These are phyloP conservation scores for Pogona vitticeps DNA, from an alignment of 2,113 vertebrate species.

Conservation along the genomic window DNA sequence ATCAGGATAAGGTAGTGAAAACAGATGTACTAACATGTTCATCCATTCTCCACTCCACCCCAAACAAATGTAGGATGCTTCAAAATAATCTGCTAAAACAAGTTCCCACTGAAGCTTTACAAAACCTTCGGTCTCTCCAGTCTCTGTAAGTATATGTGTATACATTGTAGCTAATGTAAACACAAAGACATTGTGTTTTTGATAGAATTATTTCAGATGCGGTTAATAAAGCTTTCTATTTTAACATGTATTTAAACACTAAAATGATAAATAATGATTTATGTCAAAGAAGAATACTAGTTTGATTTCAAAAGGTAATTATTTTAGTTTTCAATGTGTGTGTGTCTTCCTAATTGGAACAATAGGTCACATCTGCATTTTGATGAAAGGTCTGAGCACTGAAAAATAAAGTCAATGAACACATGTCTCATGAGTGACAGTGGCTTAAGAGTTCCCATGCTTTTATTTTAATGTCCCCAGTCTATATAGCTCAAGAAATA, in stretches of 20 bases:
- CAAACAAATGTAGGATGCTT: constrained; percentile 82
- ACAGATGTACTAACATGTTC: constrained; percentile 33
- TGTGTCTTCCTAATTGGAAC: constrained; percentile 3
- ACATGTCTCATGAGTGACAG: too few species aligned
- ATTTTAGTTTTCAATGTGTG: constrained; percentile 4
- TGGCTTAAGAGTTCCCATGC: not conserved
- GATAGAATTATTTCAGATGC: not conserved
- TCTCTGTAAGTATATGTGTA: constrained; percentile 86
- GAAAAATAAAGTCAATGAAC: constrained; percentile 20
- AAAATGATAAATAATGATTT: not conserved
- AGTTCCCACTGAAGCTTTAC: constrained; percentile 87
- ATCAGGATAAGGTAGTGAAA: not conserved
- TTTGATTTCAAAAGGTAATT: not conserved
- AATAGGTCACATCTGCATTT: constrained; percentile 34
- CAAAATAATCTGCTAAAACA: constrained; percentile 91
- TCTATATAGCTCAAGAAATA: not conserved
- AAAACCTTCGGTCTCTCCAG: constrained; percentile 86
- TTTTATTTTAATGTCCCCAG: not conserved
- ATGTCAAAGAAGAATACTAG: not conserved
- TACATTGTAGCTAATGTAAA: not conserved
- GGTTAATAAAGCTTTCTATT: not conserved
- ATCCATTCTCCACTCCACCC: constrained; percentile 33
- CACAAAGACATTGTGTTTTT: constrained; percentile 16
- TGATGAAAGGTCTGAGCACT: constrained; percentile 36
- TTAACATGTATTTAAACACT: not conserved